These are phyloP conservation scores for Lagopus leucura DNA, from an alignment of 2,113 vertebrate species.

Conservation along the genomic window DNA sequence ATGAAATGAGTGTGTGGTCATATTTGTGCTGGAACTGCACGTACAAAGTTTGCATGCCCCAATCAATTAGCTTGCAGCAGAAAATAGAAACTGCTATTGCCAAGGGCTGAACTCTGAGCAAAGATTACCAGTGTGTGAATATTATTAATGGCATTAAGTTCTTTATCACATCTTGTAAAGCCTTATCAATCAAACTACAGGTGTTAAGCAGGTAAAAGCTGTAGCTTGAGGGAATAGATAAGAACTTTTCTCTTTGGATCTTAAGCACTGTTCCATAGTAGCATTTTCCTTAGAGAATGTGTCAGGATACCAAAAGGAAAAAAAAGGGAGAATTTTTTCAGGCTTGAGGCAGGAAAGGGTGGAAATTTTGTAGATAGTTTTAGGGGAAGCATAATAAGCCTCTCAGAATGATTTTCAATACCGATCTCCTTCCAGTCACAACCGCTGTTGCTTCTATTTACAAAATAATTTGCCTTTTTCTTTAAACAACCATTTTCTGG, in stretches of 20 bases:
- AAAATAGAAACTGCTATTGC: conserved; percentile 19
- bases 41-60: conserved; percentile 41
- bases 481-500: not conserved
- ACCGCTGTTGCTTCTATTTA: conserved; percentile 4
- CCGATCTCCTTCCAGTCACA: not conserved
- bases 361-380: not conserved
- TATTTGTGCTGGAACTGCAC: not conserved
- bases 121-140: conserved; percentile 19
- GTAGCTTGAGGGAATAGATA: conserved; percentile 30
- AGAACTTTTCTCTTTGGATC: conserved; percentile 30
- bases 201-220: conserved; percentile 39
- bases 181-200: conserved; percentile 36
- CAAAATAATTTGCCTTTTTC: not conserved
- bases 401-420: conserved; percentile 16
- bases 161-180: conserved; percentile 57
- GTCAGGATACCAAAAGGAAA: conserved; percentile 34
- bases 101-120: conserved; percentile 34
- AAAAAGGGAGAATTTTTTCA: not conserved
- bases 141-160: conserved; percentile 28
- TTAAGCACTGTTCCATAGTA: not conserved
- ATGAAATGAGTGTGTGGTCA: not conserved
- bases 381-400: not conserved
- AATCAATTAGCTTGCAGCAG: conserved; percentile 19
- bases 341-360: not conserved
- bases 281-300: not conserved